Base-by-base conservation (phyloP, 2,113 vertebrate genomes). In the Anhinga anhinga region DNA sequence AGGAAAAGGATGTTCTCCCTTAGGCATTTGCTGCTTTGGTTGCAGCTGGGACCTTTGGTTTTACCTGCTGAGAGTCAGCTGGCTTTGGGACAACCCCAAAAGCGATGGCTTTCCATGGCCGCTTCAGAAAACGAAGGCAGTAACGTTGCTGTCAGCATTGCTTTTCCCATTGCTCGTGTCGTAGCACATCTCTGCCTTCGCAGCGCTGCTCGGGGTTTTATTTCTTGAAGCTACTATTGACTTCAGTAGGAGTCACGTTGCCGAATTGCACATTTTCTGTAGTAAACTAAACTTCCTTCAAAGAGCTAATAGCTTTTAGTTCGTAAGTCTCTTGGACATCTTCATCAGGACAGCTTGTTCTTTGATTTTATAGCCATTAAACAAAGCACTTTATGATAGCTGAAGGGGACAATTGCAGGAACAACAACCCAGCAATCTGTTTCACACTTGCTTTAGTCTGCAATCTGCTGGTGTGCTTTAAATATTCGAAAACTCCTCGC, bases 291-390 rank as follows among this genome's bases (percentile, higher is more conserved):
- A 50, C 88, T 92, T 90, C 76, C 59, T 94, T 78, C 45, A 26
- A 63, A 55, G 92, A 91, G 56, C 95, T 84, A 62, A 94, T 86
- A 55, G 93, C 86, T 96, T 67, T 59, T 49, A 45, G 81, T 90
- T 76, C 21, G 11, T 86, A 58, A 95, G 93, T 88, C 95, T 91
- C 88, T 80, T 90, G 93, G 96, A 95, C 93, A 73, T 93, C 92
- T 97, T 93, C 95, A 90, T 95, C 92, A 88, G 92, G 93, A 97
- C 97, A 97, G 96, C 96, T 97, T 97, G 96, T 95, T 95, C 89
- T 83, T 78, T 71, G 91, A 81, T 96, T 95, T 94, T 82, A 79
- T 79, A 96, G 96, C 96, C 93, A 93, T 97, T 96, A 90, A 93
- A 96, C 96, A 96, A 91, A 96, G 90, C 84, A 17, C 82, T 97